Evolutionary conservation across 2,113 vertebrate species (phyloP).

Genomic region (Vombatus ursinus): DNA sequence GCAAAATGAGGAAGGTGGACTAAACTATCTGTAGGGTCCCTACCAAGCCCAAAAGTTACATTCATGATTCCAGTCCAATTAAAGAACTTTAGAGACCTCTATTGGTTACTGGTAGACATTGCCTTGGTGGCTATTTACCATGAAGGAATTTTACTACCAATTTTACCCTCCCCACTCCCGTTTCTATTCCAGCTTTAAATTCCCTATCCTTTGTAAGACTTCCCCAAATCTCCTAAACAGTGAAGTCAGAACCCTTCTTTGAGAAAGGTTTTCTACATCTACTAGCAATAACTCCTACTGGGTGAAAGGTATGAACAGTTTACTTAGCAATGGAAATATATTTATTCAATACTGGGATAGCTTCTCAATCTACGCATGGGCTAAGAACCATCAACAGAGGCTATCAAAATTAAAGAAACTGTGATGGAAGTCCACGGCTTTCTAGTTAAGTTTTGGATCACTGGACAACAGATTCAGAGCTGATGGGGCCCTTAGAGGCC

Average conservation of each 20-base stretch:
- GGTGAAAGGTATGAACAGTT: not conserved
- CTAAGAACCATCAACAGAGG: not conserved
- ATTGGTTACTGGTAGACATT: not conserved
- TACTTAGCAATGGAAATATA: not conserved
- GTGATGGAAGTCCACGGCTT: not conserved
- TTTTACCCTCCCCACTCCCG: not conserved
- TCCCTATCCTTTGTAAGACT: not conserved
- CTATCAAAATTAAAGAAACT: not conserved
- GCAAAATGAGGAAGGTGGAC: no score
- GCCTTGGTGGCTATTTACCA: not conserved
- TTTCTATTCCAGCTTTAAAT: not conserved
- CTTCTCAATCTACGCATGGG: not conserved
- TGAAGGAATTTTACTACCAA: not conserved
- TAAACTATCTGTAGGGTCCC: not conserved
- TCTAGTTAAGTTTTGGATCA: not conserved
- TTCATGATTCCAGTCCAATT: no score
- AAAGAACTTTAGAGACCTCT: not conserved
- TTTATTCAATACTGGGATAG: not conserved
- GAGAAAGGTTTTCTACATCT: not conserved
- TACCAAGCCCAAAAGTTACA: not conserved
- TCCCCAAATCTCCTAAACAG: not conserved
- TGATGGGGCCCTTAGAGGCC: not conserved
- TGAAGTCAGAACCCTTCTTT: not conserved
- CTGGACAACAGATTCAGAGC: not conserved
- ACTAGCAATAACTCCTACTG: not conserved